phyloP scores from a whole-genome alignment of 2,113 vertebrate genomes.

The Oxyura jamaicensis region DNA sequence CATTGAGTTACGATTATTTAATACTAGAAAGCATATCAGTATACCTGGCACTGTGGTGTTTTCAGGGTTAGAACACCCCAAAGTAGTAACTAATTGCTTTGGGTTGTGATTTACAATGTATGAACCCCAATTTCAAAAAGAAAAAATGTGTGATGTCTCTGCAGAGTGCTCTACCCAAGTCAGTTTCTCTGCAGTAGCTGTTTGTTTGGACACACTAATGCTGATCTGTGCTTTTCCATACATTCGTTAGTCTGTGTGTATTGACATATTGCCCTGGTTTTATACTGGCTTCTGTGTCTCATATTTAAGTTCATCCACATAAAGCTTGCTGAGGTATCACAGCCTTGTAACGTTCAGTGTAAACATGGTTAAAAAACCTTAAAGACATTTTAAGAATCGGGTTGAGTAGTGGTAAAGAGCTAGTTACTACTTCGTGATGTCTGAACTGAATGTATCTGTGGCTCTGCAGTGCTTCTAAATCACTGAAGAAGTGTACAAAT shows the following conservation, averaged over 20 bases:
- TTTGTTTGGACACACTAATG: not conserved
- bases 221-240: not conserved
- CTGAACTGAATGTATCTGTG: not conserved
- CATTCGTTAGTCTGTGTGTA: not conserved
- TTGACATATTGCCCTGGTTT: not conserved
- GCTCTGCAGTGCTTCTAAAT: not conserved
- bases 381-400: not conserved
- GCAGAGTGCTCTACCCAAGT: not conserved
- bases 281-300: not conserved
- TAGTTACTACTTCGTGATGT: not conserved
- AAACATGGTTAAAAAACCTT: not conserved
- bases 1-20: not conserved
- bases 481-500: not conserved
- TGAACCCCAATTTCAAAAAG: not conserved
- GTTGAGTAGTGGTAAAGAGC: not conserved
- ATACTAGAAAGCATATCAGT: not conserved
- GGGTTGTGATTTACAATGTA: not conserved
- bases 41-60: not conserved
- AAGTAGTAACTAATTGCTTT: not conserved
- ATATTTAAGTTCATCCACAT: fast-evolving
- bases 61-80: not conserved
- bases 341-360: not conserved
- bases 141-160: not conserved
- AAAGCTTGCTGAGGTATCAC: not conserved
- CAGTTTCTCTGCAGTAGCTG: not conserved